Evolutionary conservation across 1,140 invertebrate genomes (phyloP).

Genomic region (Copidosoma floridanum): DNA sequence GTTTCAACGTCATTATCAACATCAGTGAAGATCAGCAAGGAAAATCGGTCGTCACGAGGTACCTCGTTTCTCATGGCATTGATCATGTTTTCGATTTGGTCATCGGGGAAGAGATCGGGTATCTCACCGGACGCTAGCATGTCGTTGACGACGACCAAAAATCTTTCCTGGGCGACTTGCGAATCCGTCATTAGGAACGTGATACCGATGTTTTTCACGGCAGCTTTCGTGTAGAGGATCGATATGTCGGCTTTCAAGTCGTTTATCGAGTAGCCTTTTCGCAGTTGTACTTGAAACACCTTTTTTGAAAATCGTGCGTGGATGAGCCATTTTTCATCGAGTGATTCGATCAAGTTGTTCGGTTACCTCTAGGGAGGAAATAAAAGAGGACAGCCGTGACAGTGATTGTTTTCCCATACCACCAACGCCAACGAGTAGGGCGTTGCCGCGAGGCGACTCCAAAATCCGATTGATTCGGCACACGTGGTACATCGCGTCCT

Average conservation of each 20-base stretch:
- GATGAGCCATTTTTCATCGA: neutral
- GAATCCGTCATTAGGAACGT: constrained; percentile 94
- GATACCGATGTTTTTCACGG: constrained; percentile 81
- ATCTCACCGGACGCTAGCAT: constrained; percentile 92
- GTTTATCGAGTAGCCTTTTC: constrained; percentile 81
- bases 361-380: constrained; percentile 79
- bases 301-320: constrained; percentile 18
- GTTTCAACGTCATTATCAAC: neutral
- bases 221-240: constrained; percentile 81
- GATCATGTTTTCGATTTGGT: constrained; percentile 88
- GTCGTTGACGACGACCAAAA: constrained; percentile 91
- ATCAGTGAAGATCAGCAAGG: constrained; percentile 7
- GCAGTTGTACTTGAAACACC: constrained; percentile 77
- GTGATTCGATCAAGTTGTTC: neutral
- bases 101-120: constrained; percentile 84
- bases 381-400: constrained; percentile 82
- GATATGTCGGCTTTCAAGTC: constrained; percentile 84
- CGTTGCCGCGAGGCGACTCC: constrained; percentile 88
- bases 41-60: no score
- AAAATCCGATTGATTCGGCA: constrained; percentile 91
- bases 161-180: constrained; percentile 86
- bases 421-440: constrained; percentile 88
- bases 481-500: constrained; percentile 91
- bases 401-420: constrained; percentile 90
- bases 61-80: constrained; percentile 81